Percentiles rank a stretch among this genome's conserved stretches.
These are phyloP conservation scores for Acyrthosiphon pisum DNA, from an alignment of 1,140 invertebrate species.

Conservation along the genomic window DNA sequence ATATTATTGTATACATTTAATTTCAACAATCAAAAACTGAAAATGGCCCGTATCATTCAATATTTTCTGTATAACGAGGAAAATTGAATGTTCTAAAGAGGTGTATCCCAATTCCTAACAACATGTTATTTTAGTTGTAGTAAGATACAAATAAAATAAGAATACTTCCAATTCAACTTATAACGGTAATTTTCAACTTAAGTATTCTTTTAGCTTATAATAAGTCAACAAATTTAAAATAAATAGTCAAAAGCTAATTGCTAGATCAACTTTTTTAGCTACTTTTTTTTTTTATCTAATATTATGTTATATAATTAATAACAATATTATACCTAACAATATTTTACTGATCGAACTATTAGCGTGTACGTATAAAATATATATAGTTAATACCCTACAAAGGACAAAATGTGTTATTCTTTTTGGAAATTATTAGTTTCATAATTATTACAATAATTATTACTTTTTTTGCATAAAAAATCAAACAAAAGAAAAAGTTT, in stretches of 20 bases:
- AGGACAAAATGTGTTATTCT: neutral
- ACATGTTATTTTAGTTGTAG: too few relatives aligned
- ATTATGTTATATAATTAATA: neutral
- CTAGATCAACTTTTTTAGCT: too few relatives aligned
- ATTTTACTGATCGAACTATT: neutral
- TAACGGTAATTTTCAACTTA: neutral
- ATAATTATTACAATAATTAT: neutral
- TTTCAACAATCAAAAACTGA: too few relatives aligned
- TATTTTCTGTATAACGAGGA: too few relatives aligned
- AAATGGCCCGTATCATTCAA: too few relatives aligned
- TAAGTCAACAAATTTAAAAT: neutral
- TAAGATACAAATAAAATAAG: too few relatives aligned
- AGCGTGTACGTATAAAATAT: neutral
- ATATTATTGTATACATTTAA: too few relatives aligned
- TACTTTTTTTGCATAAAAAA: neutral
- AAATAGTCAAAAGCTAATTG: neutral
- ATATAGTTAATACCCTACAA: neutral
- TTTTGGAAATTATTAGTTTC: slow-evolving; percentile 20
- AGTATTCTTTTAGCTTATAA: neutral
- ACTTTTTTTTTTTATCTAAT: too few relatives aligned
- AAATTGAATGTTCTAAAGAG: too few relatives aligned
- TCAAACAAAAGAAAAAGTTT: slow-evolving; percentile 24
- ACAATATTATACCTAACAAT: neutral
- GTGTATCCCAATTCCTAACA: too few relatives aligned
- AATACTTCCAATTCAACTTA: too few relatives aligned